Conservation (phyloP, 1,140 invertebrate genomes). For the Metopolophium dirhodum region DNA sequence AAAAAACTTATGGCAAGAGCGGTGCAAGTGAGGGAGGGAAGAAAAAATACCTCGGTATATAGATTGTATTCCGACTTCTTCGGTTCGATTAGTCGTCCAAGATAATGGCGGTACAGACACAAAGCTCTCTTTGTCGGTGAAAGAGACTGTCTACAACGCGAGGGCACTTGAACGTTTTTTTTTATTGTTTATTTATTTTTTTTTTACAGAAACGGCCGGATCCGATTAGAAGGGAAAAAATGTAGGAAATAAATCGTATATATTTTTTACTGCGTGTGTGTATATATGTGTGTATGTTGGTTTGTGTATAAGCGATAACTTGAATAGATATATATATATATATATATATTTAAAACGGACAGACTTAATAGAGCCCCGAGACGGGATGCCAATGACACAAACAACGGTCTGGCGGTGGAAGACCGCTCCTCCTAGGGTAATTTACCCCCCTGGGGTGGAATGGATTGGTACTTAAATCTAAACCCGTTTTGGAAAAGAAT, state of each 20-base stretch:
- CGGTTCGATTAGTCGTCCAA: constrained; percentile 52
- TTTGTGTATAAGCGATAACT: neutral
- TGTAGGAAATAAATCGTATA: constrained; percentile 47
- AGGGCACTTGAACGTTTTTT: constrained; percentile 45
- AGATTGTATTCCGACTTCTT: constrained; percentile 52
- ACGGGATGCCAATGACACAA: constrained; percentile 50
- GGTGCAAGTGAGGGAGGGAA: neutral
- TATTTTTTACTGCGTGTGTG: neutral
- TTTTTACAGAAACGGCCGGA: constrained; percentile 21
- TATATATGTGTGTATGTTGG: neutral
- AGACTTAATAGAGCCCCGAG: constrained; percentile 46
- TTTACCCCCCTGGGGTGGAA: neutral
- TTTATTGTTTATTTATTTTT: constrained; percentile 39
- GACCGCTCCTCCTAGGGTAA: neutral
- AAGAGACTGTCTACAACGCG: constrained; percentile 44
- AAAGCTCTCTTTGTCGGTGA: constrained; percentile 52
- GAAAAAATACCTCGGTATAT: constrained; percentile 32
- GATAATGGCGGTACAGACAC: constrained; percentile 52
- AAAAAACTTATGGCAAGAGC: neutral
- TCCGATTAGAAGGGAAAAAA: constrained; percentile 42
- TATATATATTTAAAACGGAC: constrained; percentile 1
- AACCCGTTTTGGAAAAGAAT: constrained; percentile 40
- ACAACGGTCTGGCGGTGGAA: constrained; percentile 1
- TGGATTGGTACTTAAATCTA: constrained; percentile 33
- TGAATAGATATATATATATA: constrained; percentile 26